Conservation (phyloP, 2,888 invertebrate genomes). For the Microdon myrmicae region DNA sequence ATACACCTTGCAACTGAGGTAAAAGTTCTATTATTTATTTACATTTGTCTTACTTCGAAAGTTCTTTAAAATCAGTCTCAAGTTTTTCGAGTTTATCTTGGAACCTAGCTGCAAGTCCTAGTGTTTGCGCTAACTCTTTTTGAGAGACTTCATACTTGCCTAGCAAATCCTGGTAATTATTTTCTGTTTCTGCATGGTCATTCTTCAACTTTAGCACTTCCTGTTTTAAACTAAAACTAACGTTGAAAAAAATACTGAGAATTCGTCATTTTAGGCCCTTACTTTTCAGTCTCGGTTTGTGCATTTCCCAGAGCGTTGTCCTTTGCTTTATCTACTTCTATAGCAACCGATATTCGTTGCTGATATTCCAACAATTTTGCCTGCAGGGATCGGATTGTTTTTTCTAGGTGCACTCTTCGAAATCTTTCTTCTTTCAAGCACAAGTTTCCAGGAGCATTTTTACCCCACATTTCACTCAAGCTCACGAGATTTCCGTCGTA, state of each 20-base stretch:
- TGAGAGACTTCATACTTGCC: conserved; percentile 73
- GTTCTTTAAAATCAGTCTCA: conserved; percentile 68
- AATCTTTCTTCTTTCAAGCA: conserved; percentile 81
- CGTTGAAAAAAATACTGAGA: neutral
- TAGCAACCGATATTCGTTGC: conserved; percentile 81
- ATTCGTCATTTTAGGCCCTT: conserved; percentile 51
- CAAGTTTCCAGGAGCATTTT: conserved; percentile 61
- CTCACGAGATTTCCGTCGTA: conserved; percentile 59
- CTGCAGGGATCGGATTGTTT: conserved; percentile 79
- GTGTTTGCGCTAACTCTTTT: conserved; percentile 77
- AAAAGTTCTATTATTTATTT: neutral
- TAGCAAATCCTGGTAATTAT: conserved; percentile 62
- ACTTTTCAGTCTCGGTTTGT: conserved; percentile 73
- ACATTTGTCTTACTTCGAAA: conserved; percentile 54
- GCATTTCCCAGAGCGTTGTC: conserved; percentile 76
- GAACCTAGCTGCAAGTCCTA: conserved; percentile 75
- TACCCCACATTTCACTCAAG: conserved; percentile 65
- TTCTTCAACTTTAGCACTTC: conserved; percentile 58
- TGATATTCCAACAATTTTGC: conserved; percentile 79
- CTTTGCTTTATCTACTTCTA: conserved; percentile 81
- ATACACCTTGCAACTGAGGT: conserved; percentile 21
- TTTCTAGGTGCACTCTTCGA: conserved; percentile 79
- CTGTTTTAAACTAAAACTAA: conserved; percentile 54
- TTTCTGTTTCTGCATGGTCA: conserved; percentile 58
- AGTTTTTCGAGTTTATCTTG: conserved; percentile 74